A percentile compares a stretch with the other conserved stretches of the same genome.
Conservation (phyloP, 2,113 vertebrate species). For the Myotis yumanensis region DNA sequence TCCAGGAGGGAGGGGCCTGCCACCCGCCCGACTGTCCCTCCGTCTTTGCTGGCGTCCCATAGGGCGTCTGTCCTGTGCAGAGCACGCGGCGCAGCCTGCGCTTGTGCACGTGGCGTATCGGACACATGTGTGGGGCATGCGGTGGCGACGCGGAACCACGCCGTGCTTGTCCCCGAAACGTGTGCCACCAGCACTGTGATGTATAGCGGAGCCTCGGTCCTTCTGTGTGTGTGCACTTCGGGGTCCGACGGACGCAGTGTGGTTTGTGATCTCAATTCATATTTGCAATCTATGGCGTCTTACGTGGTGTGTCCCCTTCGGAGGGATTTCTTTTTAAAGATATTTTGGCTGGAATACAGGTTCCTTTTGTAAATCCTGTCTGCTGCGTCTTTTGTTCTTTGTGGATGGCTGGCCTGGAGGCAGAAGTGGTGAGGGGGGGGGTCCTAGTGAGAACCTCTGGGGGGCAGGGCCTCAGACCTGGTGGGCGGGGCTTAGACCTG, state of each 20-base stretch:
- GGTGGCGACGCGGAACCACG: conserved; percentile 73
- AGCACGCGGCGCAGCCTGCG: conserved; percentile 69
- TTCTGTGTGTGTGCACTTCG: conserved; percentile 85
- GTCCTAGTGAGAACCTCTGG: too few species aligned
- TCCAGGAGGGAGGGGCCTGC: conserved; percentile 55
- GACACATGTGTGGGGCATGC: conserved; percentile 76
- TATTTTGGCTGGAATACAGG: conserved; percentile 76
- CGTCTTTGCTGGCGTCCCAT: conserved; percentile 71
- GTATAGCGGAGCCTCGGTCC: conserved; percentile 85
- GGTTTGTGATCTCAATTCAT: conserved; percentile 87
- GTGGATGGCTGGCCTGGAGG: not conserved
- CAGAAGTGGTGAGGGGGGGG: accelerated
- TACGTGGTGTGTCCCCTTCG: conserved; percentile 63
- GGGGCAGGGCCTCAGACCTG: accelerated
- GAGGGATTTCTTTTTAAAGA: conserved; percentile 64
- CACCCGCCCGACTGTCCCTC: conserved; percentile 67
- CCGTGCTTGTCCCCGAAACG: conserved; percentile 80
- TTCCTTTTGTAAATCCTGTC: conserved; percentile 58
- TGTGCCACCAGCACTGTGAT: conserved; percentile 95
- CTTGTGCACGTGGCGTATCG: too few species aligned
- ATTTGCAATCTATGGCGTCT: conserved; percentile 83
- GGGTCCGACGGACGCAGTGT: conserved; percentile 77
- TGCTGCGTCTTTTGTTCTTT: not conserved
- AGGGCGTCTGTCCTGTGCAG: conserved; percentile 82
- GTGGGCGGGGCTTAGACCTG: too few species aligned